Evolutionary conservation across 2,797 vertebrate species (phyloP).

Genomic region (Gephyroberyx darwinii): DNA sequence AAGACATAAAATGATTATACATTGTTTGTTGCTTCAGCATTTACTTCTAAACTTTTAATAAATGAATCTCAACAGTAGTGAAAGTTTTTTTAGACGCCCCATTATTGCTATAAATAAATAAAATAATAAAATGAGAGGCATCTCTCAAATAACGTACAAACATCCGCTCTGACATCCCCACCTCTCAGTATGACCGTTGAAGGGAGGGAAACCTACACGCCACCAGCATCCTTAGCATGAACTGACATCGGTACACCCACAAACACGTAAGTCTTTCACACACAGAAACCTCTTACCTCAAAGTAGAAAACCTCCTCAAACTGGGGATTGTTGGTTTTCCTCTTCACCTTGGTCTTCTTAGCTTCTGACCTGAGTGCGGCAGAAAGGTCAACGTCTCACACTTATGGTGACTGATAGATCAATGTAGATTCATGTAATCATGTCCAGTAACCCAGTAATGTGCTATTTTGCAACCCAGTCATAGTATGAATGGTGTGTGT

Average conservation of each 20-base stretch:
- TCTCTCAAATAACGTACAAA: neutral
- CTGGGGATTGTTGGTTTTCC: slow-evolving; percentile 98
- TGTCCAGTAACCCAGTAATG: too few relatives aligned
- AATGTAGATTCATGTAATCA: too few relatives aligned
- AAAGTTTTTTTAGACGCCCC: too few relatives aligned
- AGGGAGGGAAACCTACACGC: too few relatives aligned
- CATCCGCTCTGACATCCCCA: slow-evolving; percentile 1
- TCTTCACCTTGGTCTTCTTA: slow-evolving; percentile 98
- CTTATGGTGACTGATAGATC: neutral
- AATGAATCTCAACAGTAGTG: too few relatives aligned
- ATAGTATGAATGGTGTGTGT: slow-evolving; percentile 1
- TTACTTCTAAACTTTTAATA: too few relatives aligned
- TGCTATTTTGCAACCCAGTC: neutral
- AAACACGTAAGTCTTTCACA: neutral
- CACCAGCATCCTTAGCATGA: neutral
- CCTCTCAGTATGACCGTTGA: neutral
- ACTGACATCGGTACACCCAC: neutral
- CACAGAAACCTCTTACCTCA: slow-evolving; percentile 82
- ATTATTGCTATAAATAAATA: too few relatives aligned
- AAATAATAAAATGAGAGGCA: too few relatives aligned
- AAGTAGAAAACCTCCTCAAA: slow-evolving; percentile 99
- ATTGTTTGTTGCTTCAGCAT: too few relatives aligned
- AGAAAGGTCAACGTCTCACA: neutral
- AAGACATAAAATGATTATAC: too few relatives aligned
- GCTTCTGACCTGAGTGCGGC: slow-evolving; percentile 88